phyloP scores from a whole-genome alignment of 1,140 invertebrate genomes.

The Caerostris extrusa region DNA sequence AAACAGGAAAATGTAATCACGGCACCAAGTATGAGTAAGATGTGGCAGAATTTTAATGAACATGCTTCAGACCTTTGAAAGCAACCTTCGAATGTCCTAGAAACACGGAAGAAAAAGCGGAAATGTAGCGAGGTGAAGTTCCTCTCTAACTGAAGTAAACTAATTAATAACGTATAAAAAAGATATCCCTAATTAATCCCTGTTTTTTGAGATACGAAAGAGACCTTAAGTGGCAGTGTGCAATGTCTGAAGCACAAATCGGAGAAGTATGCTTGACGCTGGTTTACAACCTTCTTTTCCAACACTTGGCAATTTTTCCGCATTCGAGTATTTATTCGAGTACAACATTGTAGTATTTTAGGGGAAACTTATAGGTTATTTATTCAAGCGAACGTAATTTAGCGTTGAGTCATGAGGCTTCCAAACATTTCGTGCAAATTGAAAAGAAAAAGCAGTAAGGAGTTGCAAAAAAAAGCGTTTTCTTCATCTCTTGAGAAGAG shows the following conservation, averaged over 20 bases:
- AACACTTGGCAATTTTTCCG: conserved; percentile 71
- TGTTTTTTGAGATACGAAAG: conserved; percentile 69
- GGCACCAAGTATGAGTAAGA: background rate
- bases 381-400: conserved; percentile 59
- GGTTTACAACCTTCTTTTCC: conserved; percentile 64
- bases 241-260: conserved; percentile 67
- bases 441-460: background rate
- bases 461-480: background rate
- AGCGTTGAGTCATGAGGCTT: conserved; percentile 43
- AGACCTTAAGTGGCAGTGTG: conserved; percentile 69
- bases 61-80: conserved; percentile 48
- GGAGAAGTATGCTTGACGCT: conserved; percentile 71
- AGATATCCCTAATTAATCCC: conserved; percentile 73
- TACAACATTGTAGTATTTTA: conserved; percentile 74
- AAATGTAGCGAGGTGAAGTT: conserved; percentile 48
- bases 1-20: conserved; percentile 1
- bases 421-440: conserved; percentile 38
- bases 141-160: conserved; percentile 72
- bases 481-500: background rate
- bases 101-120: conserved; percentile 43
- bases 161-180: conserved; percentile 75
- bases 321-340: conserved; percentile 72
- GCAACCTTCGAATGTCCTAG: conserved; percentile 31
- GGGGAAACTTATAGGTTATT: conserved; percentile 61
- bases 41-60: conserved; percentile 36